Percentiles rank a stretch among this genome's conserved stretches.
These are phyloP conservation scores for Xestia c-nigrum DNA, from an alignment of 2,888 invertebrate species.

Conservation along the genomic window DNA sequence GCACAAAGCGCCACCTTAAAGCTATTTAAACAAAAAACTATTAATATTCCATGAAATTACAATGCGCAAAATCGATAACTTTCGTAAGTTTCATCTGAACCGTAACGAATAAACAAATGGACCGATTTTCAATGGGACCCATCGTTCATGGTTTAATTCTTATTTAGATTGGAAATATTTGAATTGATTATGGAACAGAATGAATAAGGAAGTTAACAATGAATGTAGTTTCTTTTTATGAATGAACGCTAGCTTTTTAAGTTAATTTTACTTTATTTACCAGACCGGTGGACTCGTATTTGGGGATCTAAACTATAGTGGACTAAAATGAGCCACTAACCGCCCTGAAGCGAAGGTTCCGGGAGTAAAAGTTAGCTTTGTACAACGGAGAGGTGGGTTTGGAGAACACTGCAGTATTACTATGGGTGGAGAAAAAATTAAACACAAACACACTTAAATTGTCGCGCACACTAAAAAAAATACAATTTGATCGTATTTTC, in stretches of 20 bases:
- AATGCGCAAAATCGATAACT: constrained; percentile 65
- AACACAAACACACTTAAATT: no score
- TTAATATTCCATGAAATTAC: constrained; percentile 65
- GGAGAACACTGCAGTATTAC: no score
- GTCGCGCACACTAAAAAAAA: no score
- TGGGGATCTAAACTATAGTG: no score
- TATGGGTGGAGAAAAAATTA: no score
- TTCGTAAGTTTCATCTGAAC: constrained; percentile 54
- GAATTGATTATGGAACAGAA: constrained; percentile 43
- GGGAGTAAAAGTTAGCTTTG: no score
- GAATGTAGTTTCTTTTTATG: constrained; percentile 47
- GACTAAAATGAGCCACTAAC: no score
- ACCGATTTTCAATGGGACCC: constrained; percentile 62
- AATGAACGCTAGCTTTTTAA: constrained; percentile 32
- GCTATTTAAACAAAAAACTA: constrained; percentile 51
- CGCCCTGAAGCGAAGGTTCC: no score
- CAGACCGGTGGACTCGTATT: no score
- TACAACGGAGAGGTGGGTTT: no score
- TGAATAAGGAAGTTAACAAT: constrained; percentile 45
- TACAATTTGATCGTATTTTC: neutral
- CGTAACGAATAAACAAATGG: constrained; percentile 64
- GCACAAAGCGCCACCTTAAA: constrained; percentile 33
- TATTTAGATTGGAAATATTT: constrained; percentile 54
- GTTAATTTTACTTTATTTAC: no score
- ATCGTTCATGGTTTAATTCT: constrained; percentile 62